Evolutionary conservation across 2,797 vertebrate genomes (phyloP).

Genomic region (Hephaestus fuliginosus): DNA sequence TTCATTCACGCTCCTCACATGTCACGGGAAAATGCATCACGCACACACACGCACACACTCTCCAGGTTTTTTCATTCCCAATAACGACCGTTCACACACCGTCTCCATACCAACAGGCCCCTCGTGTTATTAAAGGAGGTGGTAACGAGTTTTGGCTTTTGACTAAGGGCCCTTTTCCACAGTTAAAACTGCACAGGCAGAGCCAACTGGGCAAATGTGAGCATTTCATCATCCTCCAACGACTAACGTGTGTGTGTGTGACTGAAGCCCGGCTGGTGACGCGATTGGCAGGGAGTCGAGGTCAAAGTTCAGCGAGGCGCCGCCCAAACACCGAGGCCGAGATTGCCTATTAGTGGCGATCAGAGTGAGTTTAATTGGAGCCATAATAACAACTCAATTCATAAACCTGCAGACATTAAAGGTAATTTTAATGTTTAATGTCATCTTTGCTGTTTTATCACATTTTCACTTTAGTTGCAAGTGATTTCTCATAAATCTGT

Average conservation of each 20-base stretch:
- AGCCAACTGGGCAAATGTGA: conserved; percentile 53
- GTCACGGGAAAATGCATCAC: too few relatives aligned
- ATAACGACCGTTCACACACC: conserved; percentile 21
- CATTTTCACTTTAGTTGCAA: neutral
- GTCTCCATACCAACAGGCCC: conserved; percentile 24
- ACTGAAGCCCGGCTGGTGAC: conserved; percentile 20
- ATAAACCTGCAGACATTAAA: neutral
- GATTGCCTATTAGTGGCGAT: conserved; percentile 43
- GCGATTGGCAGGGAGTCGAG: conserved; percentile 31
- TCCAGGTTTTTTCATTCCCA: conserved; percentile 10
- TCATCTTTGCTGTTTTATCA: neutral
- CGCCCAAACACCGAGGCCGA: neutral
- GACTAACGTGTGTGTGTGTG: conserved; percentile 20
- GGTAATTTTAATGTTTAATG: neutral
- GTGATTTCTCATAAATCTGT: neutral
- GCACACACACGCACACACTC: neutral
- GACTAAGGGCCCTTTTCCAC: conserved; percentile 60
- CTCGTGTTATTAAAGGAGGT: conserved; percentile 54
- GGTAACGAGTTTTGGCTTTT: conserved; percentile 58
- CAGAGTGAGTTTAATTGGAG: conserved; percentile 26
- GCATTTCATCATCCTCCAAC: conserved; percentile 48
- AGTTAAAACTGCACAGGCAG: conserved; percentile 53
- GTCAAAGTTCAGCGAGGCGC: conserved; percentile 38
- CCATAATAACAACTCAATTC: conserved; percentile 11
- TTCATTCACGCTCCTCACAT: neutral